Conservation (phyloP, 2,888 invertebrate species). For the Philereme transversata region DNA sequence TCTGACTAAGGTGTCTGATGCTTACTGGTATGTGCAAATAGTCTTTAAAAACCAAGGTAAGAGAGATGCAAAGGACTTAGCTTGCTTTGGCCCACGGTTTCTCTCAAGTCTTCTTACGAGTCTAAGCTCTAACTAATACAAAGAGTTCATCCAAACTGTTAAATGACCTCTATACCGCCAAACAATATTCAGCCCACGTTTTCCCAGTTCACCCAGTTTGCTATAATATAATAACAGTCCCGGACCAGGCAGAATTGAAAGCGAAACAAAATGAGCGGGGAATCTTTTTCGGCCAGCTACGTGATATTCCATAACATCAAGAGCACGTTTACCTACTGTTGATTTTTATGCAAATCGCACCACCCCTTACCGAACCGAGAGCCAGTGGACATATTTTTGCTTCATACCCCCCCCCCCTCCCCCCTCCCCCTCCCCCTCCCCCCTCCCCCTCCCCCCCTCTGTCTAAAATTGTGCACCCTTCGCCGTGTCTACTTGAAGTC, state of each 20-base stretch:
- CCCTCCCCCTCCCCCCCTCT: no score
- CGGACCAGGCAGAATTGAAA: slow-evolving; percentile 17
- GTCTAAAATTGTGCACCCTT: no score
- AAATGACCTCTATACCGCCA: slow-evolving; percentile 1
- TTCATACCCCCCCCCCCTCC: neutral
- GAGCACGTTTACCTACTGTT: slow-evolving; percentile 28
- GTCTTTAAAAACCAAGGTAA: no score
- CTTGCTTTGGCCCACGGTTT: no score
- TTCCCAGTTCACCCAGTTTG: slow-evolving; percentile 5
- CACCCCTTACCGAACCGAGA: slow-evolving; percentile 22
- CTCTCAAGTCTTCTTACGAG: no score
- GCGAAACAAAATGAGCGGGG: slow-evolving; percentile 24
- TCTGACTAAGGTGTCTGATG: no score
- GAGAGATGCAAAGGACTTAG: no score
- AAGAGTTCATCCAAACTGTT: neutral
- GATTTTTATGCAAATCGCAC: slow-evolving; percentile 36
- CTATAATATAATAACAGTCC: slow-evolving; percentile 31
- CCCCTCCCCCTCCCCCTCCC: no score
- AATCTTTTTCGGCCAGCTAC: slow-evolving; percentile 32
- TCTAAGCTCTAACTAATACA: no score
- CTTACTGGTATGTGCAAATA: no score
- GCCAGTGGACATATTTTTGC: slow-evolving; percentile 12
- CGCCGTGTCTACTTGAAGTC: no score
- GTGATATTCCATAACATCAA: slow-evolving; percentile 18
- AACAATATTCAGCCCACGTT: slow-evolving; percentile 19